Evolutionary conservation across 2,113 vertebrate genomes (phyloP).

Genomic region (Oryzias curvinotus): DNA sequence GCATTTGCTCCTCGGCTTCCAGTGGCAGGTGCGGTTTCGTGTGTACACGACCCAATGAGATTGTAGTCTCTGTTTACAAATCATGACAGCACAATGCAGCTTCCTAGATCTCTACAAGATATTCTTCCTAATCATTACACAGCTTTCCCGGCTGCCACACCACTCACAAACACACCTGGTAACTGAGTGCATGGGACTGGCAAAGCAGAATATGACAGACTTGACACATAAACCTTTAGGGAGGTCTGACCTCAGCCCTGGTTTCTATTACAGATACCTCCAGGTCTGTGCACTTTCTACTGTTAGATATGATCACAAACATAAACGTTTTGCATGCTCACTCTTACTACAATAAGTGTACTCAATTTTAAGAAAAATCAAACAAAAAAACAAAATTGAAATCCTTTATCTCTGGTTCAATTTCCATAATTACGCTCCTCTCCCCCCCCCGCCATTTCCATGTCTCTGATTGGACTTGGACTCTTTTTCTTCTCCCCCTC

Average conservation of each 20-base stretch:
- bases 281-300: neutral
- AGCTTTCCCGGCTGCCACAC: slow-evolving; percentile 12
- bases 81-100: neutral
- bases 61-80: slow-evolving; percentile 12
- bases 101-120: slow-evolving; percentile 6
- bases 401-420: slow-evolving; percentile 1
- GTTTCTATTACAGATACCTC: too few species aligned
- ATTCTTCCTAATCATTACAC: slow-evolving; percentile 13
- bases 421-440: slow-evolving; percentile 10
- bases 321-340: neutral
- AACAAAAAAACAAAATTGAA: slow-evolving; percentile 16
- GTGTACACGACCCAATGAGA: slow-evolving; percentile 20
- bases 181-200: slow-evolving; percentile 11
- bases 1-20: slow-evolving; percentile 8
- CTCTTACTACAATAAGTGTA: too few species aligned
- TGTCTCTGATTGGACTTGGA: slow-evolving; percentile 13
- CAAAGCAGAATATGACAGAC: slow-evolving; percentile 2
- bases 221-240: neutral
- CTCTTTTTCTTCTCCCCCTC: slow-evolving; percentile 15
- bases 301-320: slow-evolving; percentile 39
- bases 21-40: slow-evolving; percentile 8
- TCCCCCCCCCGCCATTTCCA: slow-evolving; percentile 28
- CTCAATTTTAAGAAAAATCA: slow-evolving; percentile 10
- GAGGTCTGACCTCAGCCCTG: slow-evolving; percentile 17
- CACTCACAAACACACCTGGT: slow-evolving; percentile 23